These are phyloP conservation scores for Trachelus stipa DNA, from an alignment of 2,888 invertebrate genomes.

Conservation along the genomic window DNA sequence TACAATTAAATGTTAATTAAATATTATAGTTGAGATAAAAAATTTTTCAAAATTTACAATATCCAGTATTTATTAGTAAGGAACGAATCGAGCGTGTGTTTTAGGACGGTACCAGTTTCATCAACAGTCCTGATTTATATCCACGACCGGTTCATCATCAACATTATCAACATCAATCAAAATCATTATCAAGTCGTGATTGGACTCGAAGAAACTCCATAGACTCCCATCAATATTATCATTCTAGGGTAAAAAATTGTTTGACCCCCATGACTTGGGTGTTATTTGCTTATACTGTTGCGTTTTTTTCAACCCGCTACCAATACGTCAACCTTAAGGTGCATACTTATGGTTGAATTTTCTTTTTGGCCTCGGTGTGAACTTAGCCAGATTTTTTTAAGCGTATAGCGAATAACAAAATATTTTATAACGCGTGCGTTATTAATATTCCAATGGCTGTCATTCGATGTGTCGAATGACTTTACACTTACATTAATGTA, in stretches of 20 bases:
- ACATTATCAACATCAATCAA: conserved; percentile 33
- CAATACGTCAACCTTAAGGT: conserved; percentile 11
- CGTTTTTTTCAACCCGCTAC: conserved; percentile 8
- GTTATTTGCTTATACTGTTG: conserved; percentile 7
- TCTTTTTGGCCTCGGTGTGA: conserved; percentile 59
- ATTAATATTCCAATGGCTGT: neutral
- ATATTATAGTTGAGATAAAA: neutral
- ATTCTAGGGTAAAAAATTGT: conserved; percentile 60
- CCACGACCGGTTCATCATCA: conserved; percentile 44
- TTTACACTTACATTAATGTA: neutral
- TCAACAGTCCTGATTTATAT: conserved; percentile 58
- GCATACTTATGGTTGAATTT: conserved; percentile 13
- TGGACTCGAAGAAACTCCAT: conserved; percentile 56
- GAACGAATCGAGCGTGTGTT: conserved; percentile 49
- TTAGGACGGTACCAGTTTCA: conserved; percentile 53
- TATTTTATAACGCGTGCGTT: neutral
- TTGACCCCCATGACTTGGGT: neutral
- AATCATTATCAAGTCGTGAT: conserved; percentile 36
- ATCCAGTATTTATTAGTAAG: neutral
- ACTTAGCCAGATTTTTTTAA: conserved; percentile 35
- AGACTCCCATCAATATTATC: conserved; percentile 59
- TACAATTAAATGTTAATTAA: neutral
- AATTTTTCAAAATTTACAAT: neutral
- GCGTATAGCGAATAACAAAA: neutral
- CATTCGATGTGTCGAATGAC: too few species aligned